Evolutionary conservation across 2,888 invertebrate species (phyloP), one percentile per base, ranked within the genome.

Genomic region (Tribolium freemani): DNA sequence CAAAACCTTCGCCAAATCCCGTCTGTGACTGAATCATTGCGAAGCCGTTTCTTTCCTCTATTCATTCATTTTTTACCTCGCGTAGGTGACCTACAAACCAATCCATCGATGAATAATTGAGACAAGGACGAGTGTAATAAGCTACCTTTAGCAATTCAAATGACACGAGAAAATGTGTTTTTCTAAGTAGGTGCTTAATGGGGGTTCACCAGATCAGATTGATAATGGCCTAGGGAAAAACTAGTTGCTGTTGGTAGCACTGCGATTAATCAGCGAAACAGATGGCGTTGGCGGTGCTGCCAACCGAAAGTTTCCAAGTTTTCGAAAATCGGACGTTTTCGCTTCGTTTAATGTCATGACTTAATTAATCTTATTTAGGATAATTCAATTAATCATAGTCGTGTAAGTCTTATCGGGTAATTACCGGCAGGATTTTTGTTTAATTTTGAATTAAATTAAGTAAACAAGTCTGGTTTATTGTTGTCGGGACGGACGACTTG

Each of bases 291-390:
- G 46, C 50, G 16, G 51, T 48, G 30, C 48, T 60, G 48, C 60
- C 48, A 58, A 60, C 48, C 8, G 16, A 48, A 46, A 48, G 26
- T 50, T 50, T 51, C 50, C 13, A 63, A 63, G 50, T 63, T 38
- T 63, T 50, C 31, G 11, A 51, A 63, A 63, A 48, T 63, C 30
- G 50, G 30, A 48, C 26, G 50, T 63, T 51, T 63, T 63, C 63
- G 61, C 48, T 50, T 61, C 61, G 50, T 61, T 61, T 48, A 61
- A 50, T 61, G 61, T 48, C 61, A 51, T 31, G 54, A 38, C 20
- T 64, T 64, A 64, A 64, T 64, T 54, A 64, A 64, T 64, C 64
- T 64, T 54, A 64, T 64, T 63, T 63, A 64, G 44, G n/a, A n/a
- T n/a, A n/a, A n/a, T n/a, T n/a, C n/a, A n/a, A 64, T 64, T 53